Percentiles rank a stretch among this genome's conserved stretches.
Conservation (phyloP, 2,113 vertebrate genomes). For the Pavo muticus region DNA sequence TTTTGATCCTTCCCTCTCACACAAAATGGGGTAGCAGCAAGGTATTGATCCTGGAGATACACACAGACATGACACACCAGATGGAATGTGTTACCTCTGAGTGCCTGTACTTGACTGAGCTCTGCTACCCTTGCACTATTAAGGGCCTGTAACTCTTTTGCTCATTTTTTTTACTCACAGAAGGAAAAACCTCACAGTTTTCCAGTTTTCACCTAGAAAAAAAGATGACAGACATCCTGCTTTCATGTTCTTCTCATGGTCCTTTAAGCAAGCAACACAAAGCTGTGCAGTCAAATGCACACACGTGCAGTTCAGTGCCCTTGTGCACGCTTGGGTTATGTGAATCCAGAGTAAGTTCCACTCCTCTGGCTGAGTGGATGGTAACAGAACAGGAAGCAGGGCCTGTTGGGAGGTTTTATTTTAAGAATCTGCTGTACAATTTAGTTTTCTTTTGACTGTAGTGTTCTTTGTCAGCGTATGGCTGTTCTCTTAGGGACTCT, state of each 20-base stretch:
- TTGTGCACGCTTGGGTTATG: background rate
- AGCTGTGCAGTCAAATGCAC: background rate
- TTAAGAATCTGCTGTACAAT: constrained; percentile 39
- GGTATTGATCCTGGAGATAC: background rate
- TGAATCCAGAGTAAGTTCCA: constrained; percentile 21
- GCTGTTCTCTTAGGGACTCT: constrained; percentile 5
- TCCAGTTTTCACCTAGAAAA: background rate
- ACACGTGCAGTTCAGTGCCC: background rate
- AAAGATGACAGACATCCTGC: background rate
- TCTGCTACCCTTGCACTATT: background rate
- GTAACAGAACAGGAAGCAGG: constrained; percentile 37
- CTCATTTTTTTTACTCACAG: background rate
- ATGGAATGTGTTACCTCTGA: background rate
- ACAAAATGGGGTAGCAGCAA: background rate
- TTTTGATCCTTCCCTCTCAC: background rate
- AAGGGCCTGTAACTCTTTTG: background rate
- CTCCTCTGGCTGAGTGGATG: constrained; percentile 5
- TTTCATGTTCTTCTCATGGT: background rate
- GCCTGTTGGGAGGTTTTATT: constrained; percentile 31
- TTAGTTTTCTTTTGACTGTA: constrained; percentile 30
- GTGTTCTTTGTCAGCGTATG: background rate
- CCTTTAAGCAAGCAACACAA: background rate
- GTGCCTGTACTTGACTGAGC: background rate
- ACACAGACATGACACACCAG: background rate
- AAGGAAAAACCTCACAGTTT: background rate